Evolutionary conservation across 2,113 vertebrate species (phyloP).

Genomic region (Camelus dromedarius): DNA sequence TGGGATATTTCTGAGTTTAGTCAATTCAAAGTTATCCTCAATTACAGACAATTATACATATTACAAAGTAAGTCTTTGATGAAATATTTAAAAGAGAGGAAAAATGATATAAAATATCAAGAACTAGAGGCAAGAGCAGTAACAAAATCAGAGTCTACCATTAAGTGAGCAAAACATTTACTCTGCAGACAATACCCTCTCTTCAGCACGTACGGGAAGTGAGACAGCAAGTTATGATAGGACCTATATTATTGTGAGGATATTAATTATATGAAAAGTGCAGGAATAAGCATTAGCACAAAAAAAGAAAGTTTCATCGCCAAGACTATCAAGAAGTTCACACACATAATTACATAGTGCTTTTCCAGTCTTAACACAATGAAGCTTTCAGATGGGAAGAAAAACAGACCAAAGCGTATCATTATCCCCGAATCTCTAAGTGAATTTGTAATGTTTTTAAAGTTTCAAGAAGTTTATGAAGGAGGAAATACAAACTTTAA

Average conservation of each 20-base stretch:
- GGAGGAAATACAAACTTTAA: constrained; percentile 42
- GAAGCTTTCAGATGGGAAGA: constrained; percentile 67
- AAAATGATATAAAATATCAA: constrained; percentile 43
- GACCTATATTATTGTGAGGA: constrained; percentile 29
- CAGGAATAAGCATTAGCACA: constrained; percentile 71
- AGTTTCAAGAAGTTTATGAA: constrained; percentile 57
- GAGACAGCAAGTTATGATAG: constrained; percentile 53
- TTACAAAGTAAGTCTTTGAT: background rate
- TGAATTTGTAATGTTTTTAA: constrained; percentile 56
- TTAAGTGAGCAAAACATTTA: constrained; percentile 76
- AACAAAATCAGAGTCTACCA: constrained; percentile 56
- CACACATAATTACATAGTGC: constrained; percentile 77
- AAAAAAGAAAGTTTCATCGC: constrained; percentile 69
- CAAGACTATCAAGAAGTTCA: constrained; percentile 74
- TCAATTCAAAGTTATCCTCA: background rate
- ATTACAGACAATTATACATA: background rate
- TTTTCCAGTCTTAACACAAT: constrained; percentile 73
- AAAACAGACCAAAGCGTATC: constrained; percentile 74
- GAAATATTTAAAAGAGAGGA: constrained; percentile 35
- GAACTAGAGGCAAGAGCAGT: background rate
- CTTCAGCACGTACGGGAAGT: constrained; percentile 37
- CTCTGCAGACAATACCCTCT: constrained; percentile 46
- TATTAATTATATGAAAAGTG: constrained; percentile 79
- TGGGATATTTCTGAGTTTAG: background rate
- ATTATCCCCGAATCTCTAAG: constrained; percentile 64